Evolutionary conservation across 2,113 vertebrate genomes (phyloP), one percentile per base, ranked within the genome.

Genomic region (Panthera uncia): DNA sequence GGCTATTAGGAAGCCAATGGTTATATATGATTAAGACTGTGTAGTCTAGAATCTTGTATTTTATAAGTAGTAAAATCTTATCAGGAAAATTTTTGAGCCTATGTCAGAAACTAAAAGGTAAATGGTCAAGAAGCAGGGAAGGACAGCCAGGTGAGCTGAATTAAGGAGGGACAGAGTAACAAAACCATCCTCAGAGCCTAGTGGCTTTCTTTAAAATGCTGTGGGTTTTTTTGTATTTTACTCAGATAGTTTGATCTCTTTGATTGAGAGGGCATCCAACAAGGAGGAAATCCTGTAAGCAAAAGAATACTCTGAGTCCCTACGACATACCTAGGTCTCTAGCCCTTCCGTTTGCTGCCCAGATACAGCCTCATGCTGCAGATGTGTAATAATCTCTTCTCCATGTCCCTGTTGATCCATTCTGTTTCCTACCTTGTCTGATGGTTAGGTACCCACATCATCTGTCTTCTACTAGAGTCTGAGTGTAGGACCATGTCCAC

Each of bases 331-430:
- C 31, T 63, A 21, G 25, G 36, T 9, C 68, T 82, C 83, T n/a
- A 31, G 36, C n/a, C 48, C 57, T 55, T 65, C 27, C 31, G 19
- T 10, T 25, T 9, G 7, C n/a, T 16, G 2, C 23, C 52, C 65
- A 50, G 29, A 74, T 10, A n/a, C 36, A 68, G 13, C 31, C 4
- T 65, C 25, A 16, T 0, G 1, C 74, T 69, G 11, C 23, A 27
- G 11, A 45, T 57, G 50, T 10, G 57, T 23, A 61, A 33, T 14
- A 52, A 7, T n/a, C 50, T 45, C 36, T 36, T 76, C 7, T 23
- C 33, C 27, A 7, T 0, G 0, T 38, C 16, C 5, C 31, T 55
- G 36, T 3, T 11, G 27, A 4, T 36, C 29, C 2, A 2, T 23
- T 50, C 18, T 52, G 36, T 13, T 69, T 74, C 66, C 23, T 27